Evolutionary conservation across 2,888 invertebrate species (phyloP), one percentile per base, ranked within the genome.

Genomic region (Embidobia sp.): DNA sequence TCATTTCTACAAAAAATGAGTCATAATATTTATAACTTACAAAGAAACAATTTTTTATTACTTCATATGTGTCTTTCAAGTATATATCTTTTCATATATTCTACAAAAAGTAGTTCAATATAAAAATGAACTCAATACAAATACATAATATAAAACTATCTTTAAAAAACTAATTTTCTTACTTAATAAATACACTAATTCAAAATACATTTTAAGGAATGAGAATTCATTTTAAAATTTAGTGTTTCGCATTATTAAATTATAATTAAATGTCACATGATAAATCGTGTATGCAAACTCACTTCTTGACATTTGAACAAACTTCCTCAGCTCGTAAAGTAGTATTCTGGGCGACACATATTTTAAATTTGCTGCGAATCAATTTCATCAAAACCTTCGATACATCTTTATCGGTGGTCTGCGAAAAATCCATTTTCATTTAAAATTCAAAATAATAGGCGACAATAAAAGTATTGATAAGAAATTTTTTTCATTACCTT

Each of bases 301-400:
- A 86, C 88, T 82, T 66, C 61, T 82, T 80, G 8, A 77, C 70
- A 55, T 80, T 81, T 4, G 81, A 79, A 49, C 82, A 75, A 42
- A 83, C 80, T 29, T 87, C 87, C 37, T 88, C 88, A 1, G 81
- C 57, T 51, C 81, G 80, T 63, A 82, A 76, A 10, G 82, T 64
- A 8, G 82, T 77, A 11, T 82, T 82, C 78, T 86, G 85, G 10
- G 84, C 80, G 40, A 88, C 86, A 53, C 89, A 89, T 15, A 89
- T 79, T 83, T 86, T 82, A 40, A 89, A 81, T 81, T 89, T 89
- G 75, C 86, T 89, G 59, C 88, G 84, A 73, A 89, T 86, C 53
- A 89, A 77, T 78, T 88, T 87, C 66, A 89, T 85, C 22, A 89
- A 81, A 29, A 88, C 75, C 70, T 89, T 89, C 11, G 88, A 88